A percentile compares a stretch with the other conserved stretches of the same genome.
Conservation (phyloP, 2,797 vertebrate species). For the Coluber constrictor region DNA sequence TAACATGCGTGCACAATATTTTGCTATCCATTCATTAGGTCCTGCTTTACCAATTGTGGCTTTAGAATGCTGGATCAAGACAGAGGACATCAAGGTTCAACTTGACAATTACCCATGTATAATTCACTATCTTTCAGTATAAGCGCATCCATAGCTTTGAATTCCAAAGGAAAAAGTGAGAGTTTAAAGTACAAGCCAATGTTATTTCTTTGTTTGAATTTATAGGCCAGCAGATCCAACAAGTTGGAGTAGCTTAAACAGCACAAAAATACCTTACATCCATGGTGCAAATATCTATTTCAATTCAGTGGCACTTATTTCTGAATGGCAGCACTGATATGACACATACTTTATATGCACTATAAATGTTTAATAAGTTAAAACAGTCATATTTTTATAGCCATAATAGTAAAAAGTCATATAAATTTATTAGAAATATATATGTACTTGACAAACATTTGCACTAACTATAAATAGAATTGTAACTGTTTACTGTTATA, state of each 20-base stretch:
- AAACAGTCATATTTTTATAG: background rate
- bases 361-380: background rate
- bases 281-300: background rate
- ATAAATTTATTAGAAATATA: background rate
- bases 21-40: background rate
- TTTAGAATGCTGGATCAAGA: background rate
- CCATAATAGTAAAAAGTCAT: background rate
- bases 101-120: background rate
- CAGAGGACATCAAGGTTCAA: background rate
- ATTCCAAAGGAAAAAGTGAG: background rate
- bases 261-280: background rate
- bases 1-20: background rate
- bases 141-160: background rate
- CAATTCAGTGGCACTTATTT: background rate
- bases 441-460: background rate
- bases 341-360: background rate
- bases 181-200: background rate
- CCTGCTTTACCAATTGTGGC: background rate
- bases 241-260: background rate
- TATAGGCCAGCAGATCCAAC: background rate
- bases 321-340: background rate
- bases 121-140: background rate
- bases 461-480: background rate
- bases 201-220: background rate
- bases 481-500: background rate